phyloP scores from a whole-genome alignment of 2,888 invertebrate species.

The Synergus itoensis region DNA sequence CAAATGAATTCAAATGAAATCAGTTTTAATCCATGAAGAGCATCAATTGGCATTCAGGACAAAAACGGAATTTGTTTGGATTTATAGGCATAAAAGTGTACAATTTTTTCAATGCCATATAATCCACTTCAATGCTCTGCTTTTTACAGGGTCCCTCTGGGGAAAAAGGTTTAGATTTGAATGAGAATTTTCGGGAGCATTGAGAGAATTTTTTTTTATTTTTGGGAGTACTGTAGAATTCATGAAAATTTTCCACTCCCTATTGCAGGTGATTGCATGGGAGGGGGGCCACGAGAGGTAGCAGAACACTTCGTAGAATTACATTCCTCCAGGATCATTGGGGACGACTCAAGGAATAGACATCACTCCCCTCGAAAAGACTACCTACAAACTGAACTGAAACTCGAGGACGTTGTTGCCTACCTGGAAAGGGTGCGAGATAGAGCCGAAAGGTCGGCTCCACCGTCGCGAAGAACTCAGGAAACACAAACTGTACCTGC shows the following conservation, averaged over 20 bases:
- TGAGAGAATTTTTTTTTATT: neutral
- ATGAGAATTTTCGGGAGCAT: neutral
- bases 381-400: constrained; percentile 69
- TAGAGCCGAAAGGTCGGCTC: constrained; percentile 70
- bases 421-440: constrained; percentile 74
- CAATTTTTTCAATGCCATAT: no score
- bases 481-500: constrained; percentile 74
- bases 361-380: constrained; percentile 69
- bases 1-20: no score
- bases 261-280: constrained; percentile 71
- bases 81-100: no score
- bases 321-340: constrained; percentile 69
- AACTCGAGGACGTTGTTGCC: constrained; percentile 69
- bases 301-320: constrained; percentile 74
- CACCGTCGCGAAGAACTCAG: constrained; percentile 73
- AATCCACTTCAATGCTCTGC: no score
- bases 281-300: constrained; percentile 72
- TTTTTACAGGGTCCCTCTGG: neutral
- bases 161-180: constrained; percentile 28
- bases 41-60: no score
- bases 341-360: constrained; percentile 66
- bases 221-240: neutral
- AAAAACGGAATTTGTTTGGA: no score
- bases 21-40: no score
- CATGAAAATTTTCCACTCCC: constrained; percentile 4